These are phyloP conservation scores for Pelochelys cantorii DNA, from an alignment of 2,797 vertebrate species.

Conservation along the genomic window DNA sequence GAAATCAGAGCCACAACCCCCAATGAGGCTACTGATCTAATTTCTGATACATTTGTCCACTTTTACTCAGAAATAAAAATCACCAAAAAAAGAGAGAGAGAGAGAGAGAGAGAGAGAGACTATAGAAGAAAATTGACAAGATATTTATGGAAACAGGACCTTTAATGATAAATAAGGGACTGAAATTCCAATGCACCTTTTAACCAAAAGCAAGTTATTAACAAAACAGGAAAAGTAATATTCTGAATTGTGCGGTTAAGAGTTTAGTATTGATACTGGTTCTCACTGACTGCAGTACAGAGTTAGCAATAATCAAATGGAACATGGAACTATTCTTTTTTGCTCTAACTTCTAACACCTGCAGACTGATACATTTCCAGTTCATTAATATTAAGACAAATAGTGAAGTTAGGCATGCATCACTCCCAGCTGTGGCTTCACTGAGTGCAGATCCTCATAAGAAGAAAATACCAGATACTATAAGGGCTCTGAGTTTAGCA, in stretches of 20 bases:
- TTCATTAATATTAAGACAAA: neutral
- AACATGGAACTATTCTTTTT: neutral
- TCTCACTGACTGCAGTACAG: neutral
- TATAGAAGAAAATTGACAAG: neutral
- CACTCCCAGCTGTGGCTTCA: neutral
- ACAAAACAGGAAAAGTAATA: neutral
- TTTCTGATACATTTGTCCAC: neutral
- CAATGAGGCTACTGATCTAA: neutral
- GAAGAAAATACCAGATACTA: neutral
- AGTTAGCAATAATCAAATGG: neutral
- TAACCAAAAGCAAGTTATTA: neutral
- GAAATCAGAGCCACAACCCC: neutral
- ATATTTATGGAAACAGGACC: neutral
- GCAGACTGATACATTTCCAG: neutral
- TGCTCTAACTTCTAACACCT: neutral
- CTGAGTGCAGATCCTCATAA: neutral
- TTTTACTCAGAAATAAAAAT: neutral
- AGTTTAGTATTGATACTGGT: neutral
- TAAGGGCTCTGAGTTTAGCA: neutral
- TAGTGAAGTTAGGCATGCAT: neutral
- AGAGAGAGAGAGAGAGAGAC: neutral
- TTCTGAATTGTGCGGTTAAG: neutral
- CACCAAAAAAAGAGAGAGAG: neutral
- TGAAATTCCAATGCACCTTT: neutral
- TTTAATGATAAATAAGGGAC: neutral